Conservation (phyloP, 2,888 invertebrate genomes). For the Chrysolina americana region DNA sequence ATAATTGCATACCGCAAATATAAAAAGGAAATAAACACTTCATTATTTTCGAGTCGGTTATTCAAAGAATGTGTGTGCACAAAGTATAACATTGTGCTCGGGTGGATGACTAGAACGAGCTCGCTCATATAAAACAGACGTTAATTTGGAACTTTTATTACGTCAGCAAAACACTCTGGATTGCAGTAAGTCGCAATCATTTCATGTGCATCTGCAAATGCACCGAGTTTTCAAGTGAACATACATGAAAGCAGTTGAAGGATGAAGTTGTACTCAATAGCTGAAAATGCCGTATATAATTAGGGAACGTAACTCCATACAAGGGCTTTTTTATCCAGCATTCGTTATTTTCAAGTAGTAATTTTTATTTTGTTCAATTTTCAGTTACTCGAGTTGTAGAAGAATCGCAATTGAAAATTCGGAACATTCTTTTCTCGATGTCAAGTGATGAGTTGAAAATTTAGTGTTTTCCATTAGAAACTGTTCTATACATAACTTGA, state of each 20-base stretch:
- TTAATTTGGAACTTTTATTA: constrained; percentile 51
- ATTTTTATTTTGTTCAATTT: neutral
- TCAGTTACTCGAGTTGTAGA: neutral
- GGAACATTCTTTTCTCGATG: neutral
- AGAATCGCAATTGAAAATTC: neutral
- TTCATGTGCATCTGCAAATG: constrained; percentile 39
- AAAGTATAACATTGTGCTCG: constrained; percentile 30
- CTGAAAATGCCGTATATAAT: neutral
- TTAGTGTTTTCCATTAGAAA: too few relatives aligned
- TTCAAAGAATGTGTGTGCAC: constrained; percentile 27
- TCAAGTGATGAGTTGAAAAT: neutral
- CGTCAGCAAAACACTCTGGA: constrained; percentile 46
- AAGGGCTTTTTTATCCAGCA: neutral
- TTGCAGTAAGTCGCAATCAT: constrained; percentile 45
- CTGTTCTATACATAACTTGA: too few relatives aligned
- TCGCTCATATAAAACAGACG: constrained; percentile 44
- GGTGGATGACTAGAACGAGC: constrained; percentile 22
- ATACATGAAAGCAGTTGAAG: neutral
- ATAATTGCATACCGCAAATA: constrained; percentile 7
- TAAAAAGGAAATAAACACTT: constrained; percentile 20
- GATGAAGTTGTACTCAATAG: constrained; percentile 10
- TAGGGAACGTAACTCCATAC: neutral
- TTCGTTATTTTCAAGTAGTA: constrained; percentile 13
- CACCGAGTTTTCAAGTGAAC: neutral
- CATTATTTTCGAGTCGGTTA: constrained; percentile 24